These are phyloP conservation scores for Macaria notata DNA, from an alignment of 2,888 invertebrate species.

Conservation along the genomic window DNA sequence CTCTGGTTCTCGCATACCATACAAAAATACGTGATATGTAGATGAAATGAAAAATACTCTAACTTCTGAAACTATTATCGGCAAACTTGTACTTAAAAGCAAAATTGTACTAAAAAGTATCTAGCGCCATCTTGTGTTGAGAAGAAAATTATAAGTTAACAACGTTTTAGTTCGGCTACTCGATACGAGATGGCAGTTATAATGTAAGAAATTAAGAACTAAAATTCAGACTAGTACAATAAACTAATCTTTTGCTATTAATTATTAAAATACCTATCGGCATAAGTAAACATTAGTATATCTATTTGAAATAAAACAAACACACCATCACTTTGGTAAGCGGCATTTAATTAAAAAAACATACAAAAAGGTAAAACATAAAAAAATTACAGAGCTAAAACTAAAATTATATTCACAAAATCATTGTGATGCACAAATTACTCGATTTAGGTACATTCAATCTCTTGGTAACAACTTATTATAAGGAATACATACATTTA, in stretches of 20 bases:
- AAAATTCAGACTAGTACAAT: no score
- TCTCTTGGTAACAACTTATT: slow-evolving; percentile 48
- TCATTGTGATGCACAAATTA: slow-evolving; percentile 46
- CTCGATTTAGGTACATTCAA: slow-evolving; percentile 41
- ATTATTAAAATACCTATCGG: no score
- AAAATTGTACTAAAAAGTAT: no score
- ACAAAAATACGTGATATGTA: no score
- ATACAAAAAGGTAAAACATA: slow-evolving; percentile 55
- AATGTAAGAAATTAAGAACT: no score
- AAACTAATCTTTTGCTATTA: no score
- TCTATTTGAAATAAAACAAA: slow-evolving; percentile 10
- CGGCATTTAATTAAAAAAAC: slow-evolving; percentile 73
- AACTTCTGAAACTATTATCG: not conserved
- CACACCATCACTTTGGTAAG: slow-evolving; percentile 68
- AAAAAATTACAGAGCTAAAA: slow-evolving; percentile 39
- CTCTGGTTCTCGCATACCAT: no score
- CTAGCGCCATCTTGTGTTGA: no score
- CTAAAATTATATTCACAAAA: slow-evolving; percentile 38
- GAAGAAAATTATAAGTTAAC: no score
- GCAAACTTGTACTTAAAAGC: not conserved
- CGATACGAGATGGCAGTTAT: not conserved
- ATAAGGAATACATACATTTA: slow-evolving; percentile 13
- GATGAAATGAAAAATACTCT: not conserved
- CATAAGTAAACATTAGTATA: no score
- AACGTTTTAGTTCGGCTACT: not conserved